These are phyloP conservation scores for Pterostichus madidus DNA, from an alignment of 2,888 invertebrate genomes.

Conservation along the genomic window DNA sequence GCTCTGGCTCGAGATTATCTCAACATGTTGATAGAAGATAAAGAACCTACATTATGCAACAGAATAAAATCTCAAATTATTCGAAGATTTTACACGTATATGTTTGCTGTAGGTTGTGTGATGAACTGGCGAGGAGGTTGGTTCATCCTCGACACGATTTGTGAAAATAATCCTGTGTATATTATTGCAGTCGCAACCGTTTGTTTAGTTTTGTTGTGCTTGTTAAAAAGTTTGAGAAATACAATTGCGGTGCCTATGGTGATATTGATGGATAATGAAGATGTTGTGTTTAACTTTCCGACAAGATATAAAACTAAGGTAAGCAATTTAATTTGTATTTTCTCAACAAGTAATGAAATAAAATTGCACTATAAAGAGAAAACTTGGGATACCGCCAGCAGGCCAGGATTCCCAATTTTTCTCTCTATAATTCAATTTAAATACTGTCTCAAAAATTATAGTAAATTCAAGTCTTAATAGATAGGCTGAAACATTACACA, in stretches of 20 bases:
- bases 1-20: constrained; percentile 78
- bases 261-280: constrained; percentile 80
- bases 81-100: constrained; percentile 77
- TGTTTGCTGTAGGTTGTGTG: constrained; percentile 78
- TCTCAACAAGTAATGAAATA: no score
- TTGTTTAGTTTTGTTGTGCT: constrained; percentile 71
- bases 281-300: constrained; percentile 80
- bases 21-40: constrained; percentile 68
- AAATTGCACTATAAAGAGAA: no score
- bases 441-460: no score
- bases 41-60: constrained; percentile 10
- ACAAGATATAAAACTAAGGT: constrained; percentile 80
- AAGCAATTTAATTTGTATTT: constrained; percentile 43
- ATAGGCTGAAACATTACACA: no score
- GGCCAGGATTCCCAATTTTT: no score
- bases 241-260: constrained; percentile 81
- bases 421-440: no score
- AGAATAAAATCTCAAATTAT: constrained; percentile 68
- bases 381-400: no score
- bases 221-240: constrained; percentile 79
- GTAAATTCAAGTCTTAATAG: no score
- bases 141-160: constrained; percentile 73
- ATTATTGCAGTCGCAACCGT: constrained; percentile 67
- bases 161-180: constrained; percentile 29
- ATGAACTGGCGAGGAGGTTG: constrained; percentile 80